Evolutionary conservation across 2,113 vertebrate species (phyloP).

Genomic region (Ammodytes dubius): DNA sequence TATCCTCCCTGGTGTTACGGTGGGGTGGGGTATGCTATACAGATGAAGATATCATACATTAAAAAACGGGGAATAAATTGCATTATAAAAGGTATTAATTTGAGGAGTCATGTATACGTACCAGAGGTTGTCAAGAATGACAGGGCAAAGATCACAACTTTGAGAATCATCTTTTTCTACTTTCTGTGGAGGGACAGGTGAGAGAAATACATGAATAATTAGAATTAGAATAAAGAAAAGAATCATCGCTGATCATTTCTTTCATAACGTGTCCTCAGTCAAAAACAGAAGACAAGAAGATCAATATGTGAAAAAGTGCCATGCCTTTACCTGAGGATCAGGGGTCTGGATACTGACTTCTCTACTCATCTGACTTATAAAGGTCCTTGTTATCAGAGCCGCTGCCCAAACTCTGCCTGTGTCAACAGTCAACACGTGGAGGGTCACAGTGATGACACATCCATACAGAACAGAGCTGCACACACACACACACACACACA

Average conservation of each 20-base stretch:
- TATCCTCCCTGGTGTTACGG: constrained; percentile 65
- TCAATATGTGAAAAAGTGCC: constrained; percentile 15
- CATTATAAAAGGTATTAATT: not conserved
- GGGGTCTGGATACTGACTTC: constrained; percentile 55
- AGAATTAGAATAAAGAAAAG: not conserved
- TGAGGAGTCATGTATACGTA: constrained; percentile 40
- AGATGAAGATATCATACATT: constrained; percentile 18
- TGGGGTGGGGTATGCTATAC: constrained; percentile 79
- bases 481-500: constrained; percentile 13
- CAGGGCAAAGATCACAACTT: constrained; percentile 62
- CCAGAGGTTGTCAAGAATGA: constrained; percentile 75
- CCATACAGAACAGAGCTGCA: constrained; percentile 24
- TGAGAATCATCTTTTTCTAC: constrained; percentile 67
- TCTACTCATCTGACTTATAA: constrained; percentile 77
- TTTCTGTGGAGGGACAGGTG: constrained; percentile 63
- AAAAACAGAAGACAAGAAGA: constrained; percentile 12
- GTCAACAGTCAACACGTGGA: constrained; percentile 90
- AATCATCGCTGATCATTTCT: not conserved
- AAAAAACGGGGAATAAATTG: not conserved
- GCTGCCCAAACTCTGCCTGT: constrained; percentile 80
- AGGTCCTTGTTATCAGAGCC: constrained; percentile 84
- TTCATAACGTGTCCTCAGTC: not conserved
- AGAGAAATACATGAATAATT: constrained; percentile 20
- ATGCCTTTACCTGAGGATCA: constrained; percentile 60
- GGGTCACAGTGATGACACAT: constrained; percentile 74